Base-by-base conservation (phyloP, 1,140 invertebrate species). In the Drosophila tsacasi region DNA sequence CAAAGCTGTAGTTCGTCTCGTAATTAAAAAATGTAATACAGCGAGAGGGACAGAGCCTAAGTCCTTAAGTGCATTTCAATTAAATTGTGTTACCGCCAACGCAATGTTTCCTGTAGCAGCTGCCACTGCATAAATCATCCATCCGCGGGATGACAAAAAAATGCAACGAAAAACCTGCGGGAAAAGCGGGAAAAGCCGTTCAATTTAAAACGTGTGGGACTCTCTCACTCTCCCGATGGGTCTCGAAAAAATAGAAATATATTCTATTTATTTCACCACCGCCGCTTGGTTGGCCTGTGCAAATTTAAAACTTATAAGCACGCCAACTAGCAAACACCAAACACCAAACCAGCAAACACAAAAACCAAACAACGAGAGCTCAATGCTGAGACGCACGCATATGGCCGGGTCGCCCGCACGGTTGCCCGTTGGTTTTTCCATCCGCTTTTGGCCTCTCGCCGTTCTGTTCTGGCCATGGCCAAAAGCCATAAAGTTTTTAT, bases 401-500 rank as follows among this genome's bases (percentile, higher is more conserved):
- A 67, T 67, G 57, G 27, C 47, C 57, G 25, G 27, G 27, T 6
- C 27, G 15, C 32, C 23, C 52, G 30, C 27, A 39, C 8, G 39
- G 42, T 47, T 52, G 40, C 64, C 49, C 40, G 46, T 15, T 63
- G 35, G 35, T 58, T 58, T 64, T 66, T 66, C 30, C 49, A 55
- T 35, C 13, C 59, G 39, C 66, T 50, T 64, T 64, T 50, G 35
- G 65, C 25, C 50, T 39, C 42, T 21, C 19, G 44, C n/a, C 13
- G 23, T 44, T 39, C 64, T 52, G 59, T 50, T 73, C 64, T 72
- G 72, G 57, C 49, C 30, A 46, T 69, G 76, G 62, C 73, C 76
- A 79, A 90, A 86, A 77, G 82, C 85, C 85, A 91, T 91, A 85
- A 90, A 90, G 78, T 89, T 87, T 91, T 86, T 87, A 83, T 92